These are phyloP conservation scores for Ecdyonurus torrentis DNA, from an alignment of 2,888 invertebrate genomes.

Conservation along the genomic window DNA sequence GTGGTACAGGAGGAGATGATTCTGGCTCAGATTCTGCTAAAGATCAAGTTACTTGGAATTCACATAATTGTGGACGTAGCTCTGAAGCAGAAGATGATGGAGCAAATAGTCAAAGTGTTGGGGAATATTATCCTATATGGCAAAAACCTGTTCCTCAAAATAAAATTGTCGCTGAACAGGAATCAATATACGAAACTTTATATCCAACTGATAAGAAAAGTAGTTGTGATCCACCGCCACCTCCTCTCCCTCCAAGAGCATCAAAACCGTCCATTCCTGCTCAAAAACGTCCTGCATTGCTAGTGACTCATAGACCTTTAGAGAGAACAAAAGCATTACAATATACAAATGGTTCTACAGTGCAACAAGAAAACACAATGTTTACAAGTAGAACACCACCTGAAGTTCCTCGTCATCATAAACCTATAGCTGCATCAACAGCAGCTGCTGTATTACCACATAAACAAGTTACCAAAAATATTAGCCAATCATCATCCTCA, in stretches of 20 bases:
- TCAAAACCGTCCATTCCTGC: conserved; percentile 12
- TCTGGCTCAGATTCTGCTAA: conserved; percentile 10
- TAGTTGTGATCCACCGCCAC: conserved; percentile 26
- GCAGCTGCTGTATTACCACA: background rate
- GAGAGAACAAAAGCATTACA: conserved; percentile 44
- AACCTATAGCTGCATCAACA: conserved; percentile 30
- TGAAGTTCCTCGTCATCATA: conserved; percentile 46
- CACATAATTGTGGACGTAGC: conserved; percentile 27
- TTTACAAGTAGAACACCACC: conserved; percentile 42
- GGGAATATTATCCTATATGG: conserved; percentile 53
- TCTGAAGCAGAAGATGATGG: conserved; percentile 14
- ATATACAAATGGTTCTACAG: conserved; percentile 15
- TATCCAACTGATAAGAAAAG: conserved; percentile 15
- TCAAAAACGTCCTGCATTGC: conserved; percentile 18
- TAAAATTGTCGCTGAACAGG: conserved; percentile 2
- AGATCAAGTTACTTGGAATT: conserved; percentile 31
- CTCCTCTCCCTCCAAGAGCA: conserved; percentile 52
- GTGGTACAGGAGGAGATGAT: conserved; percentile 8
- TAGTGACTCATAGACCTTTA: conserved; percentile 45
- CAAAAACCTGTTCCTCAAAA: background rate
- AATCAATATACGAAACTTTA: conserved; percentile 18
- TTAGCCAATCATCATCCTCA: background rate
- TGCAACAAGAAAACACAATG: background rate
- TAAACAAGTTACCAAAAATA: background rate
- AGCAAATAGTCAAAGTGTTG: conserved; percentile 33